These are phyloP conservation scores for Vulpes vulpes DNA, from an alignment of 2,113 vertebrate genomes.

Conservation along the genomic window DNA sequence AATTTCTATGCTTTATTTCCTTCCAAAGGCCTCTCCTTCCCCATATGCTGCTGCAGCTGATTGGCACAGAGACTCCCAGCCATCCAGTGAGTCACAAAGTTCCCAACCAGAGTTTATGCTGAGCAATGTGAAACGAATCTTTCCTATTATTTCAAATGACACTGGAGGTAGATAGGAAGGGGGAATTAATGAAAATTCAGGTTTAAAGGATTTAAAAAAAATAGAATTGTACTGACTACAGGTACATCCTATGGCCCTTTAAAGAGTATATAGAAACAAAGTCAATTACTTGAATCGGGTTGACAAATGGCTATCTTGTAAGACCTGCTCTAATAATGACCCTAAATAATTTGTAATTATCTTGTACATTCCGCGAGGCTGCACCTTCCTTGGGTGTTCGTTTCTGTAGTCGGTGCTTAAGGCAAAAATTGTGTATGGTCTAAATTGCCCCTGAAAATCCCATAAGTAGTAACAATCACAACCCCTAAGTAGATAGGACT, in stretches of 20 bases:
- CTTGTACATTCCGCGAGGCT: not conserved
- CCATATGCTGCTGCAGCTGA: not conserved
- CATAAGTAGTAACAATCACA: not conserved
- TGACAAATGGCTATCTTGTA: not conserved
- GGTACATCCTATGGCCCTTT: not conserved
- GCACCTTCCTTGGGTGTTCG: not conserved
- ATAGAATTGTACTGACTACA: not conserved
- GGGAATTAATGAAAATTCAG: not conserved
- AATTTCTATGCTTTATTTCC: conserved; percentile 30
- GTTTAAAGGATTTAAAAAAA: not conserved
- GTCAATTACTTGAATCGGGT: not conserved
- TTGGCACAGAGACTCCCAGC: not conserved
- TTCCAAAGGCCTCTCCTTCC: conserved; percentile 15
- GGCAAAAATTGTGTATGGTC: not conserved
- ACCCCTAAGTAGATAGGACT: not conserved
- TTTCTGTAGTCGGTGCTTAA: not conserved
- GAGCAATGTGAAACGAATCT: not conserved
- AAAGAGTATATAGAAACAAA: not conserved
- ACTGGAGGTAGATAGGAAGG: not conserved
- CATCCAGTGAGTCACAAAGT: not conserved
- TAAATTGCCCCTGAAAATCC: not conserved
- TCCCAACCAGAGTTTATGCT: not conserved
- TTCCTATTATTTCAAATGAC: not conserved
- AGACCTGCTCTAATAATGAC: not conserved
- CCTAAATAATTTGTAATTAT: conserved; percentile 28